These are phyloP conservation scores for Acanthosepion lycidas DNA, from an alignment of 2,888 invertebrate species.

Conservation along the genomic window DNA sequence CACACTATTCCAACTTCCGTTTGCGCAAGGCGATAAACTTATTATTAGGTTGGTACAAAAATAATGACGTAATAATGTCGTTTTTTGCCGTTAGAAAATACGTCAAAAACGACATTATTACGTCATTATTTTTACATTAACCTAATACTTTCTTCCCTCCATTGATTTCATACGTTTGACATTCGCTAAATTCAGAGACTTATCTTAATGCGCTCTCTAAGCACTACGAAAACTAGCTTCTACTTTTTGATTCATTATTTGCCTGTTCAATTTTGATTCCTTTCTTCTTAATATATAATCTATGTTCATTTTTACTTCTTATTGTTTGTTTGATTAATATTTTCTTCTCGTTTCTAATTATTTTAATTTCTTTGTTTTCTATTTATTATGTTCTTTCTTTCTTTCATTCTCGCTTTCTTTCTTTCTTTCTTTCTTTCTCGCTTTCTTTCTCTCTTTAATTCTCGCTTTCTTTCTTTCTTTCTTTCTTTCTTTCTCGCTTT, in stretches of 20 bases:
- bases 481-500: too few relatives aligned
- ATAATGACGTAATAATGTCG: too few relatives aligned
- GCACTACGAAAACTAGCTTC: neutral
- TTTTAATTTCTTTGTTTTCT: neutral
- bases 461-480: neutral
- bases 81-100: too few relatives aligned
- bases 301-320: too few relatives aligned
- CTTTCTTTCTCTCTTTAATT: neutral
- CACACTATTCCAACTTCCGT: neutral
- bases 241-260: neutral
- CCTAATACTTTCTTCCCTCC: too few relatives aligned
- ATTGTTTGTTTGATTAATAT: too few relatives aligned
- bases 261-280: neutral
- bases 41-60: too few relatives aligned
- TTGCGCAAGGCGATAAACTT: neutral
- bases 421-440: neutral
- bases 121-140: too few relatives aligned
- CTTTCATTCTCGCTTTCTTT: neutral
- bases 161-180: too few relatives aligned
- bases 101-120: too few relatives aligned
- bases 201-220: constrained; percentile 33
- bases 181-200: neutral
- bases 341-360: too few relatives aligned
- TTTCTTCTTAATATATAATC: too few relatives aligned
- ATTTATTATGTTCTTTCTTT: neutral